Conservation (phyloP, 2,113 vertebrate species). For the Platanista minor region DNA sequence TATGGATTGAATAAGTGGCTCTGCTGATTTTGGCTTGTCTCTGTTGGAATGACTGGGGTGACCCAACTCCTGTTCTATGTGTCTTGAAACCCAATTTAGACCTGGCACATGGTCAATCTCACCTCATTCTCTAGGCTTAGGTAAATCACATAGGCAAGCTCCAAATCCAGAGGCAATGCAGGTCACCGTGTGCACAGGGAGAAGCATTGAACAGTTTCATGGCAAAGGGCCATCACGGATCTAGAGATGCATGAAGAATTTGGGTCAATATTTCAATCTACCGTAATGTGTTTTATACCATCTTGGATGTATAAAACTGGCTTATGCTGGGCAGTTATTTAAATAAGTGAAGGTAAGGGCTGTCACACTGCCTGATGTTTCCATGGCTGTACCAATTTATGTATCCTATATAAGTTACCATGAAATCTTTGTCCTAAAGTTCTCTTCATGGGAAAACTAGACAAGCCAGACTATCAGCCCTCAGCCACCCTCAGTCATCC, state of each 20-base stretch:
- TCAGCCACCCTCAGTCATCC: neutral
- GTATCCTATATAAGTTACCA: neutral
- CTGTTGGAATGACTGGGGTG: neutral
- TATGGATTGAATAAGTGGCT: neutral
- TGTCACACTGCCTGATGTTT: fast-evolving
- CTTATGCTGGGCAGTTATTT: neutral
- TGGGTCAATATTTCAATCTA: neutral
- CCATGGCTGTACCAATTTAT: neutral
- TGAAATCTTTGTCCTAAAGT: neutral
- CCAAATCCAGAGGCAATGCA: neutral
- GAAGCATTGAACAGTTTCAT: neutral
- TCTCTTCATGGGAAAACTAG: neutral
- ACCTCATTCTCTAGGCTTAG: neutral
- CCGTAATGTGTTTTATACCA: neutral
- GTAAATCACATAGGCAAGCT: neutral
- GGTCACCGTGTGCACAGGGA: neutral
- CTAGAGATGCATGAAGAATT: neutral
- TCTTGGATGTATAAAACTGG: neutral
- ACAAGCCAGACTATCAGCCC: neutral
- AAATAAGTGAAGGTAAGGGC: neutral
- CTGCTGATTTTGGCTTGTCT: neutral
- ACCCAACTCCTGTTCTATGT: neutral
- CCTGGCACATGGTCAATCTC: neutral
- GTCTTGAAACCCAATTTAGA: neutral
- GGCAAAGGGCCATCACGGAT: neutral